Evolutionary conservation across 2,113 vertebrate species (phyloP), one percentile per base, ranked within the genome.

Genomic region (Fregetta grallaria): DNA sequence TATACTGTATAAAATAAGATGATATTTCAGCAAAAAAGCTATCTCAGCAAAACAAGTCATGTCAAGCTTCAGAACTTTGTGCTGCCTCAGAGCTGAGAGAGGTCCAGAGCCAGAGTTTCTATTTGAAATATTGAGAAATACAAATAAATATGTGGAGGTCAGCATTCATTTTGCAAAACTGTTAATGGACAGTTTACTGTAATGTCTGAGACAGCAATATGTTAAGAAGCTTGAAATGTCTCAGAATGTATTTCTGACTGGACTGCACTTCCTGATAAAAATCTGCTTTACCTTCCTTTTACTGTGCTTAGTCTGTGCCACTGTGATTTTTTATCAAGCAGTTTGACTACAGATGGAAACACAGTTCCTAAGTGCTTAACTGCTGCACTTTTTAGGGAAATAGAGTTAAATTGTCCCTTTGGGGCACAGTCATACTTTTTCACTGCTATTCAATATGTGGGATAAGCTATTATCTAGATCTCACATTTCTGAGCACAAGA

Each of bases 191-290:
- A 92, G 70, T 92, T 94, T 90, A 90, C 92, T 94, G 72, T 68
- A 94, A 84, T 61, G 40, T 95, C 97, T 98, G 97, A 96, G 90
- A 86, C 94, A 97, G 97, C 95, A 94, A 94, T 96, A 98, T 77
- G 75, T 96, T 96, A 94, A 80, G 96, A 97, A 97, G 95, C 96
- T 95, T 98, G 95, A 97, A 97, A 95, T 86, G 81, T 92, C 88
- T 95, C 77, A 88, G 84, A 96, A 92, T 63, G 40, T 68, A 79
- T 92, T 97, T 96, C 67, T 94, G 90, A 92, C 89, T 77, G 94
- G 86, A 94, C 77, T 96, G 91, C 29, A 45, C 52, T 91, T 92
- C 75, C 80, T 87, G 93, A 95, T 74, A 81, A 71, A 96, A 96
- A 97, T 97, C 86, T 95, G 71, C 83, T 95, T 96, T 86, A 61